Evolutionary conservation across 1,140 invertebrate species (phyloP).

Genomic region (Ladona fulva): DNA sequence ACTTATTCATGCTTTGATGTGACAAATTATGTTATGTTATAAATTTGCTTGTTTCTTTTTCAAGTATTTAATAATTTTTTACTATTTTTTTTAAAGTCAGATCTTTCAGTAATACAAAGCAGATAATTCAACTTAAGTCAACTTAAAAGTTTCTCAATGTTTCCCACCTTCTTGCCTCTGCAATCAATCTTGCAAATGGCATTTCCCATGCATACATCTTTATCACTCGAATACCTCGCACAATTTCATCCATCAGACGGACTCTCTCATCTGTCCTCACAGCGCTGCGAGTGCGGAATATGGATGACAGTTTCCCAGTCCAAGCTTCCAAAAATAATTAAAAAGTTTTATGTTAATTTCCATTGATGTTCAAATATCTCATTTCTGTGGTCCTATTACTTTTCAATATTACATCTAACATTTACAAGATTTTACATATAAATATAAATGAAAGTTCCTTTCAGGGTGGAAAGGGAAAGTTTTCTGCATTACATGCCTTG

Average conservation of each 20-base stretch:
- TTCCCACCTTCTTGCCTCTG: constrained; percentile 21
- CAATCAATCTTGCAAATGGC: constrained; percentile 51
- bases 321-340: not conserved
- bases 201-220: constrained; percentile 77
- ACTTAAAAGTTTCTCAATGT: not conserved
- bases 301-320: constrained; percentile 36
- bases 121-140: not conserved
- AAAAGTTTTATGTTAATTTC: too few species aligned
- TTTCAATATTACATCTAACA: too few species aligned
- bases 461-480: too few species aligned
- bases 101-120: not conserved
- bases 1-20: too few species aligned
- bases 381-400: too few species aligned
- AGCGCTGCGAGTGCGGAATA: constrained; percentile 47
- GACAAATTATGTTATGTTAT: too few species aligned
- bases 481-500: too few species aligned
- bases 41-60: too few species aligned
- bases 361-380: too few species aligned
- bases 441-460: too few species aligned
- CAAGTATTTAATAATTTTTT: too few species aligned
- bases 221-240: constrained; percentile 61
- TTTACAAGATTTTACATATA: too few species aligned
- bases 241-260: constrained; percentile 70
- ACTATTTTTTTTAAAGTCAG: not conserved
- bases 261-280: constrained; percentile 59